Percentiles rank a stretch among this genome's conserved stretches.
phyloP scores from a whole-genome alignment of 2,797 vertebrate species.

The Melanotaenia parkinsoni region DNA sequence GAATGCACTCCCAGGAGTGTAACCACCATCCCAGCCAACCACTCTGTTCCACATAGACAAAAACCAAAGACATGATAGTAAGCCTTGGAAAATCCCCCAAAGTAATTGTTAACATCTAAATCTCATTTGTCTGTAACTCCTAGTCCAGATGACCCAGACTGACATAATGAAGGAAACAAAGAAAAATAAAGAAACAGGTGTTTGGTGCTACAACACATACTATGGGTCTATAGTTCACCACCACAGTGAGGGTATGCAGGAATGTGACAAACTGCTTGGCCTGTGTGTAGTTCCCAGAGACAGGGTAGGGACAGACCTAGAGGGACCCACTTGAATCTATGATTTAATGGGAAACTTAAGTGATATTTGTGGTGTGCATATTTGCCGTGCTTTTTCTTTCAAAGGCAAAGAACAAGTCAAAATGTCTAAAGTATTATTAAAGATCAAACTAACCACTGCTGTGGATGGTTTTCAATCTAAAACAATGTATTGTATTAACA shows the following conservation, averaged over 20 bases:
- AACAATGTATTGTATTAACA: background rate
- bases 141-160: constrained; percentile 27
- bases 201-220: constrained; percentile 15
- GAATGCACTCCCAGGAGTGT: constrained; percentile 74
- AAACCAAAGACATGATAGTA: constrained; percentile 45
- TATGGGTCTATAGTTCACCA: background rate
- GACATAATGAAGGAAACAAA: constrained; percentile 16
- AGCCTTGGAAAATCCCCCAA: constrained; percentile 42
- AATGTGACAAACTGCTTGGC: constrained; percentile 19
- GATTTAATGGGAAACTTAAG: constrained; percentile 3
- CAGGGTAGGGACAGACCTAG: background rate
- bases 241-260: constrained; percentile 16
- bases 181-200: constrained; percentile 54
- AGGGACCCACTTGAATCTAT: background rate
- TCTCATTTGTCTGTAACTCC: constrained; percentile 29
- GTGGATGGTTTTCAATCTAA: background rate
- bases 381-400: background rate
- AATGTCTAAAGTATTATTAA: background rate
- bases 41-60: constrained; percentile 40
- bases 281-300: constrained; percentile 3
- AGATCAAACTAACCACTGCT: background rate
- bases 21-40: constrained; percentile 43
- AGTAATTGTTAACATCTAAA: constrained; percentile 28
- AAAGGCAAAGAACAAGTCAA: background rate
- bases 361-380: background rate